phyloP scores from a whole-genome alignment of 2,888 invertebrate species.

The Tanytarsus gracilentus region DNA sequence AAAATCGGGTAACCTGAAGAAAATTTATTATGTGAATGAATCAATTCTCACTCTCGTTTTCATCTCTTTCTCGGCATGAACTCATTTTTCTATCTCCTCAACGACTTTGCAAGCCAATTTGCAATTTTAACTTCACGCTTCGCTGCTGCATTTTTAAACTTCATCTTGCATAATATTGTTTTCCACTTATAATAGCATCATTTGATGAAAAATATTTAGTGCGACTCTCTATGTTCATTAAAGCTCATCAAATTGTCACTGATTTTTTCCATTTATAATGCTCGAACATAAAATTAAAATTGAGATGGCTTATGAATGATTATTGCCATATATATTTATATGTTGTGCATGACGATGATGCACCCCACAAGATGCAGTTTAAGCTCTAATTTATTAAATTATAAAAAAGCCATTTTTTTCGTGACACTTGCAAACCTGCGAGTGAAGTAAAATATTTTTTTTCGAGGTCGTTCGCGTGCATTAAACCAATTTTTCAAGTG shows the following conservation, averaged over 20 bases:
- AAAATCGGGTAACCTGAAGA: too few relatives aligned
- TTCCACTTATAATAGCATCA: neutral
- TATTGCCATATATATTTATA: constrained; percentile 2
- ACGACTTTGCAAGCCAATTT: neutral
- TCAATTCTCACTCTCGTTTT: neutral
- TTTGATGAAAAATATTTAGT: neutral
- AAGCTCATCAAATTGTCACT: constrained; percentile 19
- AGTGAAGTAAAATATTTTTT: too few relatives aligned
- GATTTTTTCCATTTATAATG: neutral
- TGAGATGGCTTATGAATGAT: constrained; percentile 18
- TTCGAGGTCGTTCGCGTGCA: too few relatives aligned
- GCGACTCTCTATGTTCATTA: neutral
- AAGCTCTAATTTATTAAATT: too few relatives aligned
- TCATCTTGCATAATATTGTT: neutral
- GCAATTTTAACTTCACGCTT: constrained; percentile 9
- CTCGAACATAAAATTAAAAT: neutral
- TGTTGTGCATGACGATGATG: neutral
- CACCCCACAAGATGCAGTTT: too few relatives aligned
- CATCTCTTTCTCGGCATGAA: neutral
- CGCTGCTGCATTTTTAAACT: neutral
- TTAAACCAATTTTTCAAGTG: too few relatives aligned
- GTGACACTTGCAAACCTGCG: too few relatives aligned
- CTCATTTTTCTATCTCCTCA: neutral
- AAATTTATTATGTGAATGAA: too few relatives aligned
- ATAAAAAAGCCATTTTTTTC: too few relatives aligned